These are phyloP conservation scores for Galeopterus variegatus DNA, from an alignment of 2,113 vertebrate genomes.

Conservation along the genomic window DNA sequence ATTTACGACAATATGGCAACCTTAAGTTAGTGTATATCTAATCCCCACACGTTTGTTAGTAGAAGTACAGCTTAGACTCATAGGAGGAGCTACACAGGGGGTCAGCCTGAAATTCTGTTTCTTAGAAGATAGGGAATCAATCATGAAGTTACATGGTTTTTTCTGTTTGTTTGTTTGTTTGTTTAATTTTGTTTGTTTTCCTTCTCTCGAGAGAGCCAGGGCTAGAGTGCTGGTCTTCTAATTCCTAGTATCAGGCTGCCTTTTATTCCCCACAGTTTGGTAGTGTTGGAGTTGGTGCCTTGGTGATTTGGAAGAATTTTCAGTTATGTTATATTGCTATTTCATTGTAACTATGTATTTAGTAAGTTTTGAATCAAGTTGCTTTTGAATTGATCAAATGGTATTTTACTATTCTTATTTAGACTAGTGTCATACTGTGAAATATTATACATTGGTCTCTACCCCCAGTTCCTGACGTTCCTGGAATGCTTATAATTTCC, in stretches of 20 bases:
- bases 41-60: not conserved
- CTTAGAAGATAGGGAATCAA: not conserved
- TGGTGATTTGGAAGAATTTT: not conserved
- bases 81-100: not conserved
- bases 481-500: not conserved
- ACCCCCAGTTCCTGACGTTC: not conserved
- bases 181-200: not conserved
- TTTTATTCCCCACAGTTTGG: not conserved
- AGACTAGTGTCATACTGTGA: not conserved
- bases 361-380: not conserved
- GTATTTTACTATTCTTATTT: conserved; percentile 16
- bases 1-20: not conserved
- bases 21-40: not conserved
- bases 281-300: not conserved
- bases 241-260: not conserved
- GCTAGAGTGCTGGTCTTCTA: not conserved
- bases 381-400: not conserved
- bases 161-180: too few species aligned
- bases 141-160: not conserved
- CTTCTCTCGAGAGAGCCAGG: not conserved
- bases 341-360: not conserved
- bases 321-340: not conserved
- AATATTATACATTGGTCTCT: not conserved
- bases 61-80: not conserved
- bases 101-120: not conserved